Conservation (phyloP, 2,113 vertebrate species). For the Eidolon helvum region DNA sequence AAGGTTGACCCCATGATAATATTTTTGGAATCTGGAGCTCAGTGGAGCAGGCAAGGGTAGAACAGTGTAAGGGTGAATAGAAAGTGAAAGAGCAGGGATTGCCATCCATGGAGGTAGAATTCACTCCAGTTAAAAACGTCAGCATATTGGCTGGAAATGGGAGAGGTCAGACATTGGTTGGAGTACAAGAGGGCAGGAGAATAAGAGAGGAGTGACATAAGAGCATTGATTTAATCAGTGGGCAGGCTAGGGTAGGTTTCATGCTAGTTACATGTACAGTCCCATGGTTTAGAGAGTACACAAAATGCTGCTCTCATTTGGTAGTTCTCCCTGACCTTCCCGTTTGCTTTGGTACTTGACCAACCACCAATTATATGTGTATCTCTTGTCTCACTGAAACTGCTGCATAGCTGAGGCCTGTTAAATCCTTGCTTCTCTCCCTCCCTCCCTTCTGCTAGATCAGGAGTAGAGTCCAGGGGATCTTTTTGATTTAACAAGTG, state of each 20-base stretch:
- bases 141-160: neutral
- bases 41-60: neutral
- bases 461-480: neutral
- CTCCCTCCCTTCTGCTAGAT: neutral
- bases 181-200: neutral
- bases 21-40: neutral
- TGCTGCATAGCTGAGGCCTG: neutral
- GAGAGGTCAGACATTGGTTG: neutral
- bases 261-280: neutral
- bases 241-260: neutral
- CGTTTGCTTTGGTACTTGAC: neutral
- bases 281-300: neutral
- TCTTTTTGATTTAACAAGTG: neutral
- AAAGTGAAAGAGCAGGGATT: neutral
- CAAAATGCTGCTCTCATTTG: neutral
- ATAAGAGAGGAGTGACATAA: neutral
- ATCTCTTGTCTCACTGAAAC: neutral
- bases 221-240: neutral
- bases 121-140: neutral
- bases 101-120: neutral
- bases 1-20: neutral
- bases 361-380: neutral
- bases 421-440: neutral
- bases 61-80: neutral
- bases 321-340: neutral